Percentiles rank a stretch among this genome's conserved stretches.
Evolutionary conservation across 2,888 invertebrate species (phyloP).

Genomic region (Acleris emargana): DNA sequence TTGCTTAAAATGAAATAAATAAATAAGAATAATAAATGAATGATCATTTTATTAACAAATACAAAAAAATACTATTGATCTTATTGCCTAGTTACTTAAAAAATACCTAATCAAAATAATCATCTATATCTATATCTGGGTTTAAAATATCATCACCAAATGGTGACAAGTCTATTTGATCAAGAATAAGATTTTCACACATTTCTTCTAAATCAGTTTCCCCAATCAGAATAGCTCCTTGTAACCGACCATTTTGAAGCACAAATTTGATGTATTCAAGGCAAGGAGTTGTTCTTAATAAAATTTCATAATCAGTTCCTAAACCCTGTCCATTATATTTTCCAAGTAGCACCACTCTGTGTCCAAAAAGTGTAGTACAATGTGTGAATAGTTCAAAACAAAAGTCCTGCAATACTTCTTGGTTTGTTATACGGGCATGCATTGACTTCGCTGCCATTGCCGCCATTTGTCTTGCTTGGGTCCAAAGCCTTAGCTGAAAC

Average conservation of each 20-base stretch:
- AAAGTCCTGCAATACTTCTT: constrained; percentile 92
- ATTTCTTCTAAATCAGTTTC: constrained; percentile 99
- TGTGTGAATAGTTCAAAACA: constrained; percentile 99
- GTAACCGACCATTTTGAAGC: constrained; percentile 91
- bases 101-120: constrained; percentile 95
- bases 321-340: constrained; percentile 96
- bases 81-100: not conserved
- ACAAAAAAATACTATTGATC: not conserved
- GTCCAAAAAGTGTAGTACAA: constrained; percentile 97
- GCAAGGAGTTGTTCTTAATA: constrained; percentile 92
- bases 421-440: constrained; percentile 84
- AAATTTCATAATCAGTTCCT: constrained; percentile 90
- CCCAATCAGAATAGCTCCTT: constrained; percentile 97
- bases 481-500: constrained; percentile 98
- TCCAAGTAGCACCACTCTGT: constrained; percentile 95
- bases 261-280: constrained; percentile 95
- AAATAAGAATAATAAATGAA: too few species aligned
- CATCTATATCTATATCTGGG: constrained; percentile 98
- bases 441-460: constrained; percentile 96
- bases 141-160: constrained; percentile 97
- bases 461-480: constrained; percentile 99
- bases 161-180: constrained; percentile 94
- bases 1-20: too few species aligned
- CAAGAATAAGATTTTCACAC: constrained; percentile 98
- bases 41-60: constrained; percentile 25